phyloP scores from a whole-genome alignment of 2,113 vertebrate genomes.

The Vanacampus margaritifer region DNA sequence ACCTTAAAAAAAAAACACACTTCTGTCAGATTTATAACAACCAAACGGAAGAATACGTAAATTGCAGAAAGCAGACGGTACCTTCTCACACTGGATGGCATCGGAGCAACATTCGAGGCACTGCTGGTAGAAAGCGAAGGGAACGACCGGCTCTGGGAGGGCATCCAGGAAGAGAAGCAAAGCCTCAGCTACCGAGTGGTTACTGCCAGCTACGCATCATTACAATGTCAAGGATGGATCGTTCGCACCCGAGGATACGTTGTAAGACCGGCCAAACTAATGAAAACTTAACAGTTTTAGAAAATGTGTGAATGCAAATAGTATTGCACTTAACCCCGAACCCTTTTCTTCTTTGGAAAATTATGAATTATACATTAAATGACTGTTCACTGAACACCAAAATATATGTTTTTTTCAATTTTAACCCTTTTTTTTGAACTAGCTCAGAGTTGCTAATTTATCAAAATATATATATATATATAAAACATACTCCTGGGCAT shows the following conservation, averaged over 20 bases:
- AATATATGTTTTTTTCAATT: no score
- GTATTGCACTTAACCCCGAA: no score
- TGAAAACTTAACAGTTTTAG: no score
- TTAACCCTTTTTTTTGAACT: no score
- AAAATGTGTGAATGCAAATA: no score
- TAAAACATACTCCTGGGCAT: no score
- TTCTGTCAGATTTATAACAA: not conserved
- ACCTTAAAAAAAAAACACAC: constrained; percentile 64
- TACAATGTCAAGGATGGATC: constrained; percentile 47
- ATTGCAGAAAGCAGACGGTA: constrained; percentile 34
- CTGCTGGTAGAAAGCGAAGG: constrained; percentile 76
- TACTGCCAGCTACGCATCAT: constrained; percentile 80
- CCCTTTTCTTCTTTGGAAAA: no score
- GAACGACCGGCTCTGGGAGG: constrained; percentile 90
- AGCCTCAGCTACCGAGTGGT: constrained; percentile 91
- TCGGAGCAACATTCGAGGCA: constrained; percentile 78
- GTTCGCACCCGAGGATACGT: not conserved
- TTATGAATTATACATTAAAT: no score
- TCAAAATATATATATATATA: no score
- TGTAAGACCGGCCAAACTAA: no score
- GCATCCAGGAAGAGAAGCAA: constrained; percentile 93
- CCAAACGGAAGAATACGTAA: not conserved
- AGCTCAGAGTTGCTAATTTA: no score
- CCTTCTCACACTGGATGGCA: constrained; percentile 81
- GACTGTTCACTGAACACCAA: no score